Percentiles rank a stretch among this genome's conserved stretches.
Evolutionary conservation across 2,888 invertebrate species (phyloP).

Genomic region (Platerodrilus igneus): DNA sequence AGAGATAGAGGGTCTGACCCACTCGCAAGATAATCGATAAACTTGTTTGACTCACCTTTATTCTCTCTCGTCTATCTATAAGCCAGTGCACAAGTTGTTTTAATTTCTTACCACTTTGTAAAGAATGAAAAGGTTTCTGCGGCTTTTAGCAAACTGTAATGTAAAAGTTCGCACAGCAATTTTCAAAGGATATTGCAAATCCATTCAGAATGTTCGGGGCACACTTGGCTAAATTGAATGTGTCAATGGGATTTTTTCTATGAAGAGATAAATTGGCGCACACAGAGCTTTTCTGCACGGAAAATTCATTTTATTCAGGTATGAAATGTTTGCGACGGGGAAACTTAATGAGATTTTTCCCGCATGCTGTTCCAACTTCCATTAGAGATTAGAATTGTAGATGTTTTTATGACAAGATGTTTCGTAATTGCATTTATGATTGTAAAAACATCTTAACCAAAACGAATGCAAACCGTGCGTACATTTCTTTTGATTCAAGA

Average conservation of each 20-base stretch:
- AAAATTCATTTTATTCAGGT: slow-evolving; percentile 36
- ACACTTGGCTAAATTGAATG: slow-evolving; percentile 42
- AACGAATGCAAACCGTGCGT: too few relatives aligned
- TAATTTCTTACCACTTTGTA: slow-evolving; percentile 7
- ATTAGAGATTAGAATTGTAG: slow-evolving; percentile 31
- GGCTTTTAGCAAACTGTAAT: neutral
- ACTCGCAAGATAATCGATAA: slow-evolving; percentile 40
- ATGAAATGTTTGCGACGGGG: slow-evolving; percentile 32
- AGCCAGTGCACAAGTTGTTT: neutral
- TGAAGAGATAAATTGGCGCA: slow-evolving; percentile 41
- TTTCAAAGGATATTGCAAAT: slow-evolving; percentile 9
- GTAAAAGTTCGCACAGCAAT: slow-evolving; percentile 11
- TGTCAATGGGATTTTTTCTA: slow-evolving; percentile 40
- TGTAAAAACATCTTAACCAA: too few relatives aligned
- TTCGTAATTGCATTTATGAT: too few relatives aligned
- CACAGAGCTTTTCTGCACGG: slow-evolving; percentile 31
- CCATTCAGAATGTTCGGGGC: slow-evolving; percentile 13
- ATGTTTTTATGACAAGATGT: slow-evolving; percentile 18
- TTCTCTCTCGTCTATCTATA: neutral
- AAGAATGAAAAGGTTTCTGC: too few relatives aligned
- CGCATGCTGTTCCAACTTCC: slow-evolving; percentile 29
- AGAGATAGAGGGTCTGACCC: slow-evolving; percentile 39
- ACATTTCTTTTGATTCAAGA: too few relatives aligned
- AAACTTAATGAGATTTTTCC: slow-evolving; percentile 38
- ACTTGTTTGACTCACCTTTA: slow-evolving; percentile 22